These are phyloP conservation scores for Blastobasis adustella DNA, from an alignment of 2,888 invertebrate genomes.

Conservation along the genomic window DNA sequence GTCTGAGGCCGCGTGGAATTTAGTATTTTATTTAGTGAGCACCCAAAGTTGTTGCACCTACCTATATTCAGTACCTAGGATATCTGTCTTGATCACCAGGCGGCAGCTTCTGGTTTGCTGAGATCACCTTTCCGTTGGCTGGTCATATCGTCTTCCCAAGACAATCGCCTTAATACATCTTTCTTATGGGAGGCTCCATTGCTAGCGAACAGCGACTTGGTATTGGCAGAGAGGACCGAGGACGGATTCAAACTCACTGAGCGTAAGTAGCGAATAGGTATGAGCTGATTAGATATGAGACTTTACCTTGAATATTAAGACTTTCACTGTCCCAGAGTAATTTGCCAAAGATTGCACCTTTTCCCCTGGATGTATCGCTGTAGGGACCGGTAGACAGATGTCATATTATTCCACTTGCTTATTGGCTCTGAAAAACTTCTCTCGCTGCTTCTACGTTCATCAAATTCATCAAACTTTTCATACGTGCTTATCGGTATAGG, in stretches of 20 bases:
- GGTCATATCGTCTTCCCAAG: conserved; percentile 20
- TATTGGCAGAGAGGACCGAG: conserved; percentile 30
- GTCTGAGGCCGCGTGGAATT: no score
- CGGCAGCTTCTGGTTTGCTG: conserved; percentile 25
- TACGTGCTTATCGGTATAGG: not conserved
- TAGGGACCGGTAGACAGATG: not conserved
- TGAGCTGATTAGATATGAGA: not conserved
- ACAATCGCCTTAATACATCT: conserved; percentile 8
- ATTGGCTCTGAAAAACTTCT: no score
- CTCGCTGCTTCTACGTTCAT: no score
- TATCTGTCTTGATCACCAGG: conserved; percentile 19
- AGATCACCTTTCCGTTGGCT: conserved; percentile 50
- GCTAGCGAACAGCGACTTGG: conserved; percentile 43
- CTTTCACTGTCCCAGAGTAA: not conserved
- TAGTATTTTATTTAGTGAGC: no score
- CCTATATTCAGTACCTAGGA: no score
- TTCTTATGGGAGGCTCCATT: conserved; percentile 25
- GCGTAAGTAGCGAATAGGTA: conserved; percentile 28
- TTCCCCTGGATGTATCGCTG: not conserved
- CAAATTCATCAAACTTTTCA: not conserved
- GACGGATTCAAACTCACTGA: conserved; percentile 29
- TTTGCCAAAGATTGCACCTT: not conserved
- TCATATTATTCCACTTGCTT: not conserved
- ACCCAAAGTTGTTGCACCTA: no score
- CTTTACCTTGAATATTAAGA: not conserved